Base-by-base conservation (phyloP, 2,797 vertebrate genomes). In the Aldrovandia affinis region DNA sequence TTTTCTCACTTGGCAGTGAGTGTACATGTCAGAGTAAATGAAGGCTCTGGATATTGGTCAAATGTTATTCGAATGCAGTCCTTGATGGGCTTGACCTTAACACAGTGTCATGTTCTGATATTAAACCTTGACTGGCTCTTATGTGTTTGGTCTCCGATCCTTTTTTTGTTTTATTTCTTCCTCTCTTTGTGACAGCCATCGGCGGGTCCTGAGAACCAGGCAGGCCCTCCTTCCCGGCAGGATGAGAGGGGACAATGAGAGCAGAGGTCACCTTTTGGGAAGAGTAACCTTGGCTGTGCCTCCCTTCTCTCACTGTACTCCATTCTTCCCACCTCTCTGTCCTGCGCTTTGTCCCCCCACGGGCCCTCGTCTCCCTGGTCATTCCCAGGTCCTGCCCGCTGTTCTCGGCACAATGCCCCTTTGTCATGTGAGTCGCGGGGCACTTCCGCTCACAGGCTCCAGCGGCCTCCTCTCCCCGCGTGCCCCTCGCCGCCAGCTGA, bases 361-460 rank as follows among this genome's bases (percentile, higher is more conserved):
- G 89, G 63, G 80, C 85, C 52, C 52, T 80, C 25, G 54, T 80
- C 80, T 39, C 65, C 52, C 81, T 8, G 44, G 59, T 15, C 82
- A 83, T 91, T 92, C 90, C 89, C 90, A 89, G 87, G 85, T 89
- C 61, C 85, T 78, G 80, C 86, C 82, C 54, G 20, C 81, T 83
- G 85, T 86, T 84, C 68, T 87, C 50, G 81, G 82, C 73, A 92
- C 91, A 92, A 92, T 91, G 81, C 57, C 78, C 86, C 85, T 92
- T 92, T 92, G 89, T 92, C 85, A 82, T 84, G 44, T 83, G 81
- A 90, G 84, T 79, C n/a, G 80, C 2, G 68, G 82, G 84, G 81
- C 85, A 85, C 90, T 90, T 92, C 88, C 88, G 77, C 73, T 86
- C 85, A 81, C 85, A 85, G 80, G 36, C 81, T 80, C 85, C 77